Base-by-base conservation (phyloP, 2,113 vertebrate genomes). In the Pycnonotus jocosus region DNA sequence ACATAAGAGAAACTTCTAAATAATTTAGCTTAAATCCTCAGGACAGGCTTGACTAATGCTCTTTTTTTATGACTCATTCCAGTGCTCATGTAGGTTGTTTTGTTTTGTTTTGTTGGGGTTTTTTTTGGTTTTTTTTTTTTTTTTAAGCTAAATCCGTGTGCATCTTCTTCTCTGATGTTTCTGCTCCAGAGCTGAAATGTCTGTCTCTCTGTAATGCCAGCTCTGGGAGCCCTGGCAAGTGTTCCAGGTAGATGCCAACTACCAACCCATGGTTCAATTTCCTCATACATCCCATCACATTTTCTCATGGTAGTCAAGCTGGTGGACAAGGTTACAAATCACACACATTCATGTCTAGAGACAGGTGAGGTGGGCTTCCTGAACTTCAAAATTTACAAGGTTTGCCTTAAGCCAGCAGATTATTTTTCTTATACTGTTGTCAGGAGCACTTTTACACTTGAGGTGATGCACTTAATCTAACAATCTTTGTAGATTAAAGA, bases 281-380 rank as follows among this genome's bases (percentile, higher is more conserved):
- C 40, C 70, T 33, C 11, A 1, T 14, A 21, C 0, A 0, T 71
- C 50, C 31, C 60, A 4, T n/a, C 2, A 5, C 45, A 16, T 62
- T 60, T 92, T 33, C 40, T 80, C 2, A 0, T 25, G 23, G 16
- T 23, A 27, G 27, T 28, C 0, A 5, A 53, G 38, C 25, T 38
- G 15, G 21, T 58, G 11, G 47, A 19, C 28, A 40, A 7, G 1
- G 0, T 51, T 51, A 14, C 5, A 77, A 51, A 72, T 45, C 14
- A 27, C 15, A 5, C 0, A 0, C 5, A n/a, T 38, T 42, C 38
- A 7, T 15, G 7, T 28, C 11, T 45, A 33, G 35, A 62, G 35
- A 10, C 1, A 33, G 19, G n/a, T 50, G 40, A 20, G 15, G 10
- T 30, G 7, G 0, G 0, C 4, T 58, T 88, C n/a, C 51, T 81